phyloP scores from a whole-genome alignment of 2,888 invertebrate genomes.

The Microplitis manilae region DNA sequence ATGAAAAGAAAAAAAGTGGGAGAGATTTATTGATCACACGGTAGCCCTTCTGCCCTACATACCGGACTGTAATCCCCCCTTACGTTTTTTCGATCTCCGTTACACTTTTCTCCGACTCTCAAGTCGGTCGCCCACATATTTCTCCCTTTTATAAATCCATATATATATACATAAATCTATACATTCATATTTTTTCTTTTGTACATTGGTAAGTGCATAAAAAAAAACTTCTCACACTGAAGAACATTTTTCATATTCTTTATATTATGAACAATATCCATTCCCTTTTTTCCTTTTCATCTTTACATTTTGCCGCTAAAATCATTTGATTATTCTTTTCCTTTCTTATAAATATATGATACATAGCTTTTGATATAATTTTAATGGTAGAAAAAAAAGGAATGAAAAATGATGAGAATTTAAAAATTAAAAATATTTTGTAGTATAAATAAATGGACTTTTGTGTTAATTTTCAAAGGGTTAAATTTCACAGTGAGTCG shows the following conservation, averaged over 20 bases:
- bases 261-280: not conserved
- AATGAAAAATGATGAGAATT: not conserved
- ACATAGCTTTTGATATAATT: not conserved
- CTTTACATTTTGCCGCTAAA: not conserved
- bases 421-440: not conserved
- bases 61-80: conserved; percentile 28
- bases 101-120: conserved; percentile 19
- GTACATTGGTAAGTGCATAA: not conserved
- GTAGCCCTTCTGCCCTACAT: conserved; percentile 62
- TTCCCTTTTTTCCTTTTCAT: not conserved
- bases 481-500: conserved; percentile 7
- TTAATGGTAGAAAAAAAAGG: not conserved
- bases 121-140: not conserved
- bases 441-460: not conserved
- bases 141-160: not conserved
- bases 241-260: not conserved
- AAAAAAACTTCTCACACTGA: not conserved
- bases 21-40: conserved; percentile 59
- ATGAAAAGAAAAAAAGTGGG: not conserved
- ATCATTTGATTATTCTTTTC: conserved; percentile 5
- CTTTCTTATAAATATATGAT: no score
- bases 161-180: conserved; percentile 1
- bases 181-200: not conserved
- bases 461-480: conserved; percentile 6
- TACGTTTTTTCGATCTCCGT: conserved; percentile 16